Percentiles rank a stretch among this genome's conserved stretches.
phyloP scores from a whole-genome alignment of 2,113 vertebrate genomes.

The Junco hyemalis region DNA sequence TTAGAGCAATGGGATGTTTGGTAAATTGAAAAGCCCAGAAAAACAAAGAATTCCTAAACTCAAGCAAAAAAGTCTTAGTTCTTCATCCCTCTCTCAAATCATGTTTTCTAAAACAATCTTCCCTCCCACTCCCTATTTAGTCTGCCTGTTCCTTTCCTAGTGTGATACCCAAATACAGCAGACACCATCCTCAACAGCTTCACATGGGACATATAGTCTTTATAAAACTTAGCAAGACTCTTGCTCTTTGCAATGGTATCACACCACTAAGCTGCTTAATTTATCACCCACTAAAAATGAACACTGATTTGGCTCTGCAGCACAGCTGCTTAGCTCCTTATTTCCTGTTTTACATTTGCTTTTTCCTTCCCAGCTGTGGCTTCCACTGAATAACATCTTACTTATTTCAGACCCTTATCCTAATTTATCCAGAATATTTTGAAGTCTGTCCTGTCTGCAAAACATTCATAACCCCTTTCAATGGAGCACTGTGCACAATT shows the following conservation, averaged over 20 bases:
- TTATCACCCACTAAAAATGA: constrained; percentile 15
- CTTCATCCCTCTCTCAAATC: neutral
- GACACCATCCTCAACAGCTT: neutral
- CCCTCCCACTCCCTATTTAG: neutral
- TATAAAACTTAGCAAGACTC: neutral
- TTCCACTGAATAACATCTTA: neutral
- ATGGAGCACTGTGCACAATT: neutral
- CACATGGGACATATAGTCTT: neutral
- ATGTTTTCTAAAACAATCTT: neutral
- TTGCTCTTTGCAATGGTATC: neutral
- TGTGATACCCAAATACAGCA: neutral
- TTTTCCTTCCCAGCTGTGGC: constrained; percentile 32
- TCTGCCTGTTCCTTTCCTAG: neutral
- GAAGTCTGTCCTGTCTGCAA: neutral
- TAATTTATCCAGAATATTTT: constrained; percentile 16
- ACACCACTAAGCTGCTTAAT: constrained; percentile 13
- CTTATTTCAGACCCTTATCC: neutral
- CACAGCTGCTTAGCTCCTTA: constrained; percentile 29
- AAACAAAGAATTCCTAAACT: neutral
- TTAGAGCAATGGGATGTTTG: neutral
- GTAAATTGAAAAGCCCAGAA: neutral
- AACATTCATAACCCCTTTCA: neutral
- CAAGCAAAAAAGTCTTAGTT: neutral
- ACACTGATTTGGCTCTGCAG: neutral
- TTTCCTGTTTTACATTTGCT: constrained; percentile 17